A percentile compares a stretch with the other conserved stretches of the same genome.
Evolutionary conservation across 2,113 vertebrate genomes (phyloP).

Genomic region (Marmota flaviventris): DNA sequence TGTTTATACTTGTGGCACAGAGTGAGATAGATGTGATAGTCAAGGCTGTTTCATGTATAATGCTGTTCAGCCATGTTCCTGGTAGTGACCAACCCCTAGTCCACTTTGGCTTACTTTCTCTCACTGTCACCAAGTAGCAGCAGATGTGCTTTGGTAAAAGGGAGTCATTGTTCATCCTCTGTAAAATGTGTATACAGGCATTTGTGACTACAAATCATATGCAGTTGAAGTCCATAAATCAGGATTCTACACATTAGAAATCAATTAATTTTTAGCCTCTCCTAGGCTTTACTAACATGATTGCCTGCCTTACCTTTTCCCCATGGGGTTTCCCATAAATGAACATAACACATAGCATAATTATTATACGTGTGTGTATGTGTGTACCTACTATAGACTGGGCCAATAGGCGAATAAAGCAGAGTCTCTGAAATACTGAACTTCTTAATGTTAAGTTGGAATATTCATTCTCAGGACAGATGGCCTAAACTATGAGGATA

Average conservation of each 20-base stretch:
- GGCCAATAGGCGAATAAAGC: not conserved
- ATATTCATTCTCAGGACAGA: not conserved
- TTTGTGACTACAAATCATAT: not conserved
- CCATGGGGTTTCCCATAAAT: not conserved
- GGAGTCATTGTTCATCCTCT: not conserved
- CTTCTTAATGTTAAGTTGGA: not conserved
- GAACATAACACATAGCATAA: not conserved
- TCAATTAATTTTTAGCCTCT: slow-evolving; percentile 28
- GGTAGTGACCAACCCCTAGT: not conserved
- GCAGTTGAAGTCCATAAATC: slow-evolving; percentile 1
- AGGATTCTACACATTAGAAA: not conserved
- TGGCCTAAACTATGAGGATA: not conserved
- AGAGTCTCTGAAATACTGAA: not conserved
- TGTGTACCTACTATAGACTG: not conserved
- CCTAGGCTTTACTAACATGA: not conserved
- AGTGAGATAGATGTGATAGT: not conserved
- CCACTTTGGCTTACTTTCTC: not conserved
- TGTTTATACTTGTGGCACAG: not conserved
- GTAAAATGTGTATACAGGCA: not conserved
- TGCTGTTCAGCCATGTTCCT: not conserved
- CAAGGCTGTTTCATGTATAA: not conserved
- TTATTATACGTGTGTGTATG: not conserved
- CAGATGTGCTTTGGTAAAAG: not conserved
- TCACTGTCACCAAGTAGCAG: not conserved
- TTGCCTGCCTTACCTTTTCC: not conserved